Evolutionary conservation across 1,140 invertebrate genomes (phyloP).

Genomic region (Agrypnia vestita): DNA sequence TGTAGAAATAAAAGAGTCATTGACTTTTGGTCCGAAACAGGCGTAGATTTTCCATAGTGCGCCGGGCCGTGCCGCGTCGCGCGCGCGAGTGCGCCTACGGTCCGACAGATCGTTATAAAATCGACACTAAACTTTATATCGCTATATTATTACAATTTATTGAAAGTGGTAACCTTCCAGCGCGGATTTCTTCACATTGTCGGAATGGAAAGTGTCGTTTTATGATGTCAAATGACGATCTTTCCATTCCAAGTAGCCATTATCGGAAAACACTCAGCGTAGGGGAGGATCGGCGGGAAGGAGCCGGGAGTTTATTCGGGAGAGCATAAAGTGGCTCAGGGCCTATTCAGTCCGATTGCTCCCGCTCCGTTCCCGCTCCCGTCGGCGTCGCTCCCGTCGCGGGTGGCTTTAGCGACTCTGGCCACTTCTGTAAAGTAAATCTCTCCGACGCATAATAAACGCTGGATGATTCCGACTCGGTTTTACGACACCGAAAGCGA

Average conservation of each 20-base stretch:
- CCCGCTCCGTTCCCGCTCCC: background rate
- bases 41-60: no score
- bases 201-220: constrained; percentile 39
- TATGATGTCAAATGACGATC: constrained; percentile 47
- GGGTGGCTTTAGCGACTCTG: no score
- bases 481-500: no score
- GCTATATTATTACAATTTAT: constrained; percentile 35
- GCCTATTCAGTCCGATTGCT: background rate
- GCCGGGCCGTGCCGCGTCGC: background rate
- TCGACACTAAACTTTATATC: constrained; percentile 30
- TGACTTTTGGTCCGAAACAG: no score
- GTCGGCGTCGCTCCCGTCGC: background rate
- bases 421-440: no score
- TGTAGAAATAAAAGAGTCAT: no score
- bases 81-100: background rate
- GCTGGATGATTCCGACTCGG: no score
- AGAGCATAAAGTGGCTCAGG: background rate
- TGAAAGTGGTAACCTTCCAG: constrained; percentile 12
- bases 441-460: no score
- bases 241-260: constrained; percentile 43
- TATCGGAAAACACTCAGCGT: constrained; percentile 46
- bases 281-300: constrained; percentile 7
- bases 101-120: constrained; percentile 13
- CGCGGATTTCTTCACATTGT: constrained; percentile 26
- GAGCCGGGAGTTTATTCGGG: constrained; percentile 29